Base-by-base conservation (phyloP, 2,797 vertebrate genomes). In the Mergus octosetaceus region DNA sequence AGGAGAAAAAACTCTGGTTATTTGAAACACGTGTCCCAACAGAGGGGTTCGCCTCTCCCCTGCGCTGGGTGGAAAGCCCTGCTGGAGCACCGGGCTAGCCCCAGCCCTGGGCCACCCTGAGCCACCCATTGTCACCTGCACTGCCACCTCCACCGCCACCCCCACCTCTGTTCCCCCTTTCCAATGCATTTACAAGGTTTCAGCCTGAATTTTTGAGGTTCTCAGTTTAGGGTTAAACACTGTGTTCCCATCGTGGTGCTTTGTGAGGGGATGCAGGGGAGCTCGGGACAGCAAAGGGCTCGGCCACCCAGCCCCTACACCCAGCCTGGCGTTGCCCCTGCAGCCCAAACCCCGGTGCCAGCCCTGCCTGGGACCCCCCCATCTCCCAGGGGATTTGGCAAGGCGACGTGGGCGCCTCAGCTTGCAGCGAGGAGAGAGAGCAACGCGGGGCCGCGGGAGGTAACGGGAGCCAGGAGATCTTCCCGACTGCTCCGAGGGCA, bases 1-100 rank as follows among this genome's bases (percentile, higher is more conserved):
- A 93, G 95, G 93, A 95, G 89, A 79, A 86, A 95, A 96, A 97
- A 94, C 87, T 94, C 56, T 62, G 15, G 64, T 91, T 95, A 95
- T 96, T 95, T 90, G 94, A 96, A 97, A 96, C 95, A 95, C 2
- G 0, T 94, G 94, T 94, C 65, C 91, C 90, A 94, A 94, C 93
- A 90, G 69, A 85, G 22, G 93, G 34, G 65, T 27, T 90, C 81
- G 78, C 91, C 72, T 96, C 89, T 83, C 41, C 85, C 45, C 85
- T 72, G 89, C 76, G 53, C 24, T 25, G 7, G 47, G 24, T 25
- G 47, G 47, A 49, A 4, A 49, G 12, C 47, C 47, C 22, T 49
- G 22, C 22, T 49, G 47, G 22, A 95, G 27, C 60, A 87, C 70
- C 73, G 86, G 68, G 17, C 34, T 69, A 65, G 32, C 39, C 45